Conservation (phyloP, 2,797 vertebrate species). For the Acanthornis magna region DNA sequence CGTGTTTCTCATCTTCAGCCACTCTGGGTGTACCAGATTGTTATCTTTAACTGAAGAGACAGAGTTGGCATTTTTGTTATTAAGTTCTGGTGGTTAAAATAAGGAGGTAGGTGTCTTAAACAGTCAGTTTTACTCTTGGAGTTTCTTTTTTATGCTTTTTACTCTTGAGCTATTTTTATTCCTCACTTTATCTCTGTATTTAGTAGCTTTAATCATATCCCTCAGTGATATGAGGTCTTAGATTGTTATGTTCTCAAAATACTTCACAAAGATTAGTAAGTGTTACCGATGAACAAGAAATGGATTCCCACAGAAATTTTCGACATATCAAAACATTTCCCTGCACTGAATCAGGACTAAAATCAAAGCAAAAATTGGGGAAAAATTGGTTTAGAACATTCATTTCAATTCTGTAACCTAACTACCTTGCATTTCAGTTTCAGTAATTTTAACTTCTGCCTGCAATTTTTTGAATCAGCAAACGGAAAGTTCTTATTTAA, state of each 20-base stretch:
- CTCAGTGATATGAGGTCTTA: background rate
- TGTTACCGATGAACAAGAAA: conserved; percentile 11
- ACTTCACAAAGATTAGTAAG: background rate
- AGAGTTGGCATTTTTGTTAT: background rate
- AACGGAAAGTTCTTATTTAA: background rate
- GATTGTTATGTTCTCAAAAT: conserved; percentile 25
- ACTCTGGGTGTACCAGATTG: background rate
- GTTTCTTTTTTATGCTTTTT: background rate
- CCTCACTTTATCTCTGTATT: background rate
- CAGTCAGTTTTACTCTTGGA: background rate
- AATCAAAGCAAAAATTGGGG: background rate
- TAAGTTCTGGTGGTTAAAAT: background rate
- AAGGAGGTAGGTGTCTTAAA: background rate
- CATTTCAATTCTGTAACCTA: background rate
- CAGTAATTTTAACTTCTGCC: background rate
- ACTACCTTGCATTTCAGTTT: background rate
- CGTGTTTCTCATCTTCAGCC: background rate
- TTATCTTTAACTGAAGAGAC: background rate
- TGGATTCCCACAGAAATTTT: conserved; percentile 43
- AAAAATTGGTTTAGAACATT: background rate
- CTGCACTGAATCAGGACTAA: background rate
- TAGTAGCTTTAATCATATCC: conserved; percentile 20
- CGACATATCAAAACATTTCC: conserved; percentile 35
- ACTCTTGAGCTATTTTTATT: conserved; percentile 17
- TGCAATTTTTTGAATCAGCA: conserved; percentile 18